Percentiles rank a stretch among this genome's conserved stretches.
Evolutionary conservation across 2,888 invertebrate genomes (phyloP).

Genomic region (Eupithecia centaureata): DNA sequence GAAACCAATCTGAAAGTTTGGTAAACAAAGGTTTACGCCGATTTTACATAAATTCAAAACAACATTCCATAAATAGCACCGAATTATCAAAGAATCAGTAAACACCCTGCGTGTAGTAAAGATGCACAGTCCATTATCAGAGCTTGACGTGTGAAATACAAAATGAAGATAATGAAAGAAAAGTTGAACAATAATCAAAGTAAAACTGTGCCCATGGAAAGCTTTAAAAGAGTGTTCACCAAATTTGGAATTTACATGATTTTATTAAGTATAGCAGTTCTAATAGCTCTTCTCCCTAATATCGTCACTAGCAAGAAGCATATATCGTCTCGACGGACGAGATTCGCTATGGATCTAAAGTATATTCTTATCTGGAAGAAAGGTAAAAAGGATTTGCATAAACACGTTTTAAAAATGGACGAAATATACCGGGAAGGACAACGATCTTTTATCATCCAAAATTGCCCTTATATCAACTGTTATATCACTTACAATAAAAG

Average conservation of each 20-base stretch:
- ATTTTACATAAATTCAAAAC: conserved; percentile 12
- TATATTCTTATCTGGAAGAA: conserved; percentile 71
- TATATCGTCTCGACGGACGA: conserved; percentile 37
- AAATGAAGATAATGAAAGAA: conserved; percentile 40
- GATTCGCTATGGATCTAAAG: conserved; percentile 67
- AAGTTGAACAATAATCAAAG: conserved; percentile 52
- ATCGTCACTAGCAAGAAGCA: conserved; percentile 41
- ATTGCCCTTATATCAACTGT: conserved; percentile 69
- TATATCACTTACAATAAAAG: conserved; percentile 66
- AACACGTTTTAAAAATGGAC: conserved; percentile 38
- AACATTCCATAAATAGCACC: conserved; percentile 23
- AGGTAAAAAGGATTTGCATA: conserved; percentile 37
- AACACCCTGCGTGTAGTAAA: conserved; percentile 2
- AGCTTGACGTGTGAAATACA: not conserved
- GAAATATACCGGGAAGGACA: conserved; percentile 57
- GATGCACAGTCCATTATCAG: conserved; percentile 9
- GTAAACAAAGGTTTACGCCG: conserved; percentile 18
- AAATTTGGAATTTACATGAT: conserved; percentile 50
- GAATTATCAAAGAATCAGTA: conserved; percentile 14
- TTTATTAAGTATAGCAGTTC: conserved; percentile 45
- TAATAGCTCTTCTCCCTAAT: conserved; percentile 56
- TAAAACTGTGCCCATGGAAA: conserved; percentile 58
- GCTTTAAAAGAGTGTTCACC: conserved; percentile 48
- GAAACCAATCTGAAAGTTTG: conserved; percentile 12
- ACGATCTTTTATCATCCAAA: conserved; percentile 63